Conservation (phyloP, 2,797 vertebrate genomes). For the Ficedula albicollis region DNA sequence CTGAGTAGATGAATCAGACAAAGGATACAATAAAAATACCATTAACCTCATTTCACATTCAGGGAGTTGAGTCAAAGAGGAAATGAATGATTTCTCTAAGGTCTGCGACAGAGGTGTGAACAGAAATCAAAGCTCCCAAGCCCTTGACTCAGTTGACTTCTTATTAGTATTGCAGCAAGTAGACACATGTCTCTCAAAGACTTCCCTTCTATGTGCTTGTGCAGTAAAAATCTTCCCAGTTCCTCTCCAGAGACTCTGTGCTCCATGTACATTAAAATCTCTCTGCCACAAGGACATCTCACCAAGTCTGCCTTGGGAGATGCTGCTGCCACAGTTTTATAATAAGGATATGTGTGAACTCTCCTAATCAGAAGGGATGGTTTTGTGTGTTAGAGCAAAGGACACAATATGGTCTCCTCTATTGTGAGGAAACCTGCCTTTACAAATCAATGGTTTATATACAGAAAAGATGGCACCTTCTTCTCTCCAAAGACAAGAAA, state of each 20-base stretch:
- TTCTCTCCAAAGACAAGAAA: neutral
- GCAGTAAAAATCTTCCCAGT: neutral
- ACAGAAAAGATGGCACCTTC: neutral
- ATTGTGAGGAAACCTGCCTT: neutral
- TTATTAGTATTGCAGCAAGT: neutral
- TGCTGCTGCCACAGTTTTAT: neutral
- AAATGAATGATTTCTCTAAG: constrained; percentile 31
- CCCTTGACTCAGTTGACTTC: neutral
- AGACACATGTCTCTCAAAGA: neutral
- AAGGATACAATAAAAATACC: constrained; percentile 23
- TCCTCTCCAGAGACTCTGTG: neutral
- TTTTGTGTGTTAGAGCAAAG: neutral
- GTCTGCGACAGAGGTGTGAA: neutral
- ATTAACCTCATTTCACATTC: constrained; percentile 40
- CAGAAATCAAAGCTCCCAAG: constrained; percentile 13
- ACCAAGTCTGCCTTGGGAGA: neutral
- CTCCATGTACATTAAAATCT: neutral
- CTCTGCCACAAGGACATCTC: accelerated
- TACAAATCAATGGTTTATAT: neutral
- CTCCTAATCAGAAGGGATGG: neutral
- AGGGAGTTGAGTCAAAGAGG: neutral
- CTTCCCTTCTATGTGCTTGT: neutral
- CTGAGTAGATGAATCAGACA: constrained; percentile 13
- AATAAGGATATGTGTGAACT: neutral
- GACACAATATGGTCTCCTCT: neutral